Conservation (phyloP, 2,888 invertebrate species). For the Fragum fragum region DNA sequence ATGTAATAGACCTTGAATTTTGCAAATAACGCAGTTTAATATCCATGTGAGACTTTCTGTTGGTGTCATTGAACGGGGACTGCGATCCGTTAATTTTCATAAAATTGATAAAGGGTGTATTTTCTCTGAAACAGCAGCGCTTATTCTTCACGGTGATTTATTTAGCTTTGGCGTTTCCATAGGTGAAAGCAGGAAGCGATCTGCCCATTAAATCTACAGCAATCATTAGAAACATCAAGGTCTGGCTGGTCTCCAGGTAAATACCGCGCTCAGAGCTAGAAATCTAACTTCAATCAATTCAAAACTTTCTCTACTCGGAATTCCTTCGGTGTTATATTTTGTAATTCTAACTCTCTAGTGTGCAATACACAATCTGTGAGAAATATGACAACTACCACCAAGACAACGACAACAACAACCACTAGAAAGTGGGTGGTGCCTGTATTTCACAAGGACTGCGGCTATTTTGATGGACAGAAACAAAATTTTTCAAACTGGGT, state of each 20-base stretch:
- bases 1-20: too few relatives aligned
- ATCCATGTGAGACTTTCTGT: too few relatives aligned
- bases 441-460: neutral
- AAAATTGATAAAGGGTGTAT: too few relatives aligned
- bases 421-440: conserved; percentile 17
- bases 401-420: conserved; percentile 8
- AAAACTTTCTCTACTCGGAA: neutral
- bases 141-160: neutral
- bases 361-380: too few relatives aligned
- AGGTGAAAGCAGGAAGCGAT: conserved; percentile 15
- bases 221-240: neutral
- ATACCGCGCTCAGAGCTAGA: neutral
- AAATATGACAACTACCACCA: conserved; percentile 12
- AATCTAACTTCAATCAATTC: conserved; percentile 6
- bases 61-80: too few relatives aligned
- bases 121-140: too few relatives aligned
- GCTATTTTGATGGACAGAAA: conserved; percentile 30
- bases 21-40: too few relatives aligned
- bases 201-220: conserved; percentile 18
- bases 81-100: too few relatives aligned
- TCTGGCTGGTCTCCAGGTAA: conserved; percentile 9
- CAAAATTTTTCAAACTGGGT: conserved; percentile 7
- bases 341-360: too few relatives aligned
- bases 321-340: neutral
- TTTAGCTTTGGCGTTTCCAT: neutral